Evolutionary conservation across 2,797 vertebrate species (phyloP).

Genomic region (Psittacula derbiana): DNA sequence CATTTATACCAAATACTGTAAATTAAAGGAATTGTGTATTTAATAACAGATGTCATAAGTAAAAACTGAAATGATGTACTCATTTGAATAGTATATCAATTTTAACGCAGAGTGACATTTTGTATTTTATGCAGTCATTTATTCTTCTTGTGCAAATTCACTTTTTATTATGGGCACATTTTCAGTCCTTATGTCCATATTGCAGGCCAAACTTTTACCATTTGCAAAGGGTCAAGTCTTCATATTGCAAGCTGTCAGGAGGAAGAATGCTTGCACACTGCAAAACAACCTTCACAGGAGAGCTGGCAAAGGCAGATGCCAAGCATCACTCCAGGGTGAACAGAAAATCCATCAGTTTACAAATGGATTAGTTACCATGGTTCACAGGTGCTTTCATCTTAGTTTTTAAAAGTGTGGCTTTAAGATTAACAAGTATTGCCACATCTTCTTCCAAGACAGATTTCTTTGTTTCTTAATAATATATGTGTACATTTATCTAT

Average conservation of each 20-base stretch:
- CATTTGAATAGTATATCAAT: neutral
- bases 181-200: neutral
- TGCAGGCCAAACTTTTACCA: neutral
- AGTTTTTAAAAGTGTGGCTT: neutral
- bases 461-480: neutral
- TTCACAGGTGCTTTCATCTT: neutral
- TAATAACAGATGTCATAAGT: neutral
- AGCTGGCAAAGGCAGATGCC: neutral
- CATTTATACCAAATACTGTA: neutral
- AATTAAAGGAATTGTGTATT: neutral
- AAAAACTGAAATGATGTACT: neutral
- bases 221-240: neutral
- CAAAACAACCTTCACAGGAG: neutral
- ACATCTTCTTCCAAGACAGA: neutral
- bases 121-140: neutral
- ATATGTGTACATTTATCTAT: neutral
- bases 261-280: neutral
- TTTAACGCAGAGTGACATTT: neutral
- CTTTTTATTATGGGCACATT: neutral
- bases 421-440: neutral
- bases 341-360: neutral
- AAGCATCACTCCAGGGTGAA: neutral
- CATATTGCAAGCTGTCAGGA: neutral
- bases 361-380: neutral
- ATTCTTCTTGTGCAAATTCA: neutral